These are phyloP conservation scores for Pelecanoides urinatrix DNA, from an alignment of 2,113 vertebrate species.

Conservation along the genomic window DNA sequence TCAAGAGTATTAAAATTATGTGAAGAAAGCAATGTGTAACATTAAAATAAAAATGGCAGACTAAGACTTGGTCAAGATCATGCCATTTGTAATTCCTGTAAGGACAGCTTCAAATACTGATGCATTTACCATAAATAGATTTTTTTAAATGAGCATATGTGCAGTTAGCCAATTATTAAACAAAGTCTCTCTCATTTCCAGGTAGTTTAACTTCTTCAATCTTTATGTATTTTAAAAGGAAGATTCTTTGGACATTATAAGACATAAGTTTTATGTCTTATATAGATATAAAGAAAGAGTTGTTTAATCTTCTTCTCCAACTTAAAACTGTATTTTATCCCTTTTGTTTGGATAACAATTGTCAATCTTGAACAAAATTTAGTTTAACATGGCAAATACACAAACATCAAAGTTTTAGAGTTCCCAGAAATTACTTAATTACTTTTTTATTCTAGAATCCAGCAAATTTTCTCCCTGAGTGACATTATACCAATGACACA, in stretches of 20 bases:
- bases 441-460: conserved; percentile 3
- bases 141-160: not conserved
- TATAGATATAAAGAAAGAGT: not conserved
- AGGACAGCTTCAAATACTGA: not conserved
- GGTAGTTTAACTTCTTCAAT: not conserved
- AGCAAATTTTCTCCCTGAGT: not conserved
- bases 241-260: not conserved
- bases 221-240: not conserved
- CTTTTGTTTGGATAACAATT: not conserved
- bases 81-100: not conserved
- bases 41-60: not conserved
- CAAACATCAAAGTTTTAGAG: conserved; percentile 7
- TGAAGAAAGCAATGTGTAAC: not conserved
- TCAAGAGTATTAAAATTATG: not conserved
- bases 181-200: not conserved
- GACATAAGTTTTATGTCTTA: not conserved
- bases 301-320: not conserved
- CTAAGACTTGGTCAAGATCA: not conserved
- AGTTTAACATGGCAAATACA: conserved; percentile 7
- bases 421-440: conserved; percentile 9
- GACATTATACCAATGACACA: not conserved
- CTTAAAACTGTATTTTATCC: not conserved
- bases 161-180: not conserved
- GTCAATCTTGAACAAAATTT: not conserved
- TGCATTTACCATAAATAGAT: not conserved